These are phyloP conservation scores for Panonychus citri DNA, from an alignment of 1,140 invertebrate genomes.

Conservation along the genomic window DNA sequence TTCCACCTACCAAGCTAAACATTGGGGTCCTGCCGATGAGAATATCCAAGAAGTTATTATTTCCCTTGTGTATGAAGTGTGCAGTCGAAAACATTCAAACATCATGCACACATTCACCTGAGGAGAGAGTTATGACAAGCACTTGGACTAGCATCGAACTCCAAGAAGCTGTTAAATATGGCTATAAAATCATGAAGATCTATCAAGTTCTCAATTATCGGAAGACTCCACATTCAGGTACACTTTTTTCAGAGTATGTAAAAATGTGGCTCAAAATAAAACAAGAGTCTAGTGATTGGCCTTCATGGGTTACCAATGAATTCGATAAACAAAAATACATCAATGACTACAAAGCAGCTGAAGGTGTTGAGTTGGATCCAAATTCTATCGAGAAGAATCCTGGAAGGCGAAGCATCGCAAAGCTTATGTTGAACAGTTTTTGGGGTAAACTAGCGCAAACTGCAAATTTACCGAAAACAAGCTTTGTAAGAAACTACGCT, in stretches of 20 bases:
- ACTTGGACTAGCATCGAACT: conserved; percentile 23
- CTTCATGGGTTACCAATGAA: neutral
- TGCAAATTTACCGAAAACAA: conserved; percentile 16
- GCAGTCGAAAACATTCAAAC: neutral
- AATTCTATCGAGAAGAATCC: conserved; percentile 20
- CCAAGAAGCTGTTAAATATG: conserved; percentile 18
- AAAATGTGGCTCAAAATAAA: neutral
- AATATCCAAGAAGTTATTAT: conserved; percentile 10
- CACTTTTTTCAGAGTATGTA: no score
- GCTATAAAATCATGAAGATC: conserved; percentile 20
- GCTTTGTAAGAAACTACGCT: conserved; percentile 12
- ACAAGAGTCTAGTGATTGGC: neutral
- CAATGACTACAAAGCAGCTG: neutral
- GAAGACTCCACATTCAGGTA: no score
- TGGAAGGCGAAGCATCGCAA: conserved; percentile 15
- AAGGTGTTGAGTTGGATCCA: neutral
- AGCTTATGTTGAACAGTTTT: conserved; percentile 15
- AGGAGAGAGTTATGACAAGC: conserved; percentile 19
- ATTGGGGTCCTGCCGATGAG: conserved; percentile 12
- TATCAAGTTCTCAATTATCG: conserved; percentile 22
- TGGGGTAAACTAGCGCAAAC: conserved; percentile 20
- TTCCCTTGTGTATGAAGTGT: conserved; percentile 15
- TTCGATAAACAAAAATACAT: neutral
- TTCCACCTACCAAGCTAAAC: conserved; percentile 10
- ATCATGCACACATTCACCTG: conserved; percentile 16